Evolutionary conservation across 2,113 vertebrate genomes (phyloP), one percentile per base, ranked within the genome.

Genomic region (Gobiocypris rarus): DNA sequence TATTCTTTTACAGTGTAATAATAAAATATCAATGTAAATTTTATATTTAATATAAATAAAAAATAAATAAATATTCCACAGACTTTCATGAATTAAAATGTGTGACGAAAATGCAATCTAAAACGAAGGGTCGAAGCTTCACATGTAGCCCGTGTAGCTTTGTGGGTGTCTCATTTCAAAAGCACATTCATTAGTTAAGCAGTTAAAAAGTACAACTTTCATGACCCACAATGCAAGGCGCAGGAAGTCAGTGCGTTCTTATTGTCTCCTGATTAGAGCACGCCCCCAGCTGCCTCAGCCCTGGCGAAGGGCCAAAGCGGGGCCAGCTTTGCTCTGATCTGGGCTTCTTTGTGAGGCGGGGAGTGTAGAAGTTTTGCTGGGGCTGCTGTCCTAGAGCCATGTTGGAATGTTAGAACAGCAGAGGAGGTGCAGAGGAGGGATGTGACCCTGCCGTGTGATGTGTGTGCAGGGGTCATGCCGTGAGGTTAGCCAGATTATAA

Each of bases 301-400:
- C 92, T 94, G 93, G 94, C 93, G 89, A 73, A 26, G 69, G 82
- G 38, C 79, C 41, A 82, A n/a, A 69, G 74, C 83, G 4, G 83
- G 63, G 94, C 94, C 93, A 93, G 91, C 87, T 87, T 87, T 28
- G 88, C 90, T 93, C 92, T 92, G 92, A 94, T 92, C 92, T 90
- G 90, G 90, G 90, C 91, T 90, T 91, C 91, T 93, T 92, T 93
- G 90, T 94, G 93, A 93, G 91, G 90, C 88, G 89, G 89, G 87
- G 87, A 91, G 90, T 91, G 86, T 54, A 86, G 88, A 91, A 91
- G 31, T 89, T 92, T 91, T 88, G 90, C 90, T 81, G 87, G 90
- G 92, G 75, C 59, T 80, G 92, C 93, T 93, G 89, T 94, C 94
- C 93, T 95, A 92, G 91, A 94, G 94, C 94, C 92, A 93, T 93